phyloP scores from a whole-genome alignment of 2,113 vertebrate species.

The Carassius auratus region DNA sequence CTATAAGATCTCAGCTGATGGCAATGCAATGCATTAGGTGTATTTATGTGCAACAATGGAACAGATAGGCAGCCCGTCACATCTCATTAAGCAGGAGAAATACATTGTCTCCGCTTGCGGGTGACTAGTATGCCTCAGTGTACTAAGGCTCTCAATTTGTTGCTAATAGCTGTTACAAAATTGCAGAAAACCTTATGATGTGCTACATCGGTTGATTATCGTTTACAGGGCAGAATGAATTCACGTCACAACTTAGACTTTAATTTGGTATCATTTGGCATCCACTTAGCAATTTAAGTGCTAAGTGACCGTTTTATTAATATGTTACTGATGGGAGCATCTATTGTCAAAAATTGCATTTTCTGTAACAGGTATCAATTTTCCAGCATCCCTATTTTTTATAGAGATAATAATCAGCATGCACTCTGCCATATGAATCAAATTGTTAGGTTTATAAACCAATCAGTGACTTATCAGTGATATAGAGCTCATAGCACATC shows the following conservation, averaged over 20 bases:
- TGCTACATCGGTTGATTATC: not conserved
- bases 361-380: not conserved
- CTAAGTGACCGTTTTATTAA: not conserved
- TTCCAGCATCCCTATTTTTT: no score
- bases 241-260: not conserved
- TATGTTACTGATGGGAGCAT: not conserved
- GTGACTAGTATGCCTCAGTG: slow-evolving; percentile 25
- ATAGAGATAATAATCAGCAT: no score
- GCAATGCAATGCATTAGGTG: not conserved
- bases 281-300: not conserved
- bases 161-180: slow-evolving; percentile 20
- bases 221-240: slow-evolving; percentile 21
- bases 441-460: not conserved
- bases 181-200: slow-evolving; percentile 27
- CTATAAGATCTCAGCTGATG: not conserved
- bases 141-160: slow-evolving; percentile 29
- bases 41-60: not conserved
- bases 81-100: slow-evolving; percentile 43
- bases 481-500: not conserved
- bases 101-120: not conserved
- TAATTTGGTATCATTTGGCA: not conserved
- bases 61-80: slow-evolving; percentile 9
- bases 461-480: not conserved
- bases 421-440: not conserved
- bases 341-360: not conserved